Base-by-base conservation (phyloP, 2,113 vertebrate genomes). In the Phyllopteryx taeniolatus region DNA sequence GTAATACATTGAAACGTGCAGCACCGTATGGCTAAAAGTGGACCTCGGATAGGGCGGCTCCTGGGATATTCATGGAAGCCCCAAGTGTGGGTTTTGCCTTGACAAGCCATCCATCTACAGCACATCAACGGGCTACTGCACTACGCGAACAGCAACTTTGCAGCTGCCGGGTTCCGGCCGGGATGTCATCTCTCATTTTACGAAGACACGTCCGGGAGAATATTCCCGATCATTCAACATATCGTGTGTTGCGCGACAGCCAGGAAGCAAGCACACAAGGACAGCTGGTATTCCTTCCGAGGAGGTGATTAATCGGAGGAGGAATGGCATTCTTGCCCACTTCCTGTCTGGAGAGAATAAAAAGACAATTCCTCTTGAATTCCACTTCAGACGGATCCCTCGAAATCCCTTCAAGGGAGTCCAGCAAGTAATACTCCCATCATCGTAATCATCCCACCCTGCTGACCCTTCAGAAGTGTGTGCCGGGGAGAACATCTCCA, bases 21-120 rank as follows among this genome's bases (percentile, higher is more conserved):
- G 35, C 3, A 39, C 49, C 17, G 17, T 19, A 19, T 6, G 15
- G 14, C 17, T 20, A 51, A 51, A 51, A 20, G 7, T 51, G 17
- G 49, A 51, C 44, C 44, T 11, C 44, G 12, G 44, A 56, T 3
- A 59, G 56, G n/a, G 1, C 49, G 17, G 49, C 17, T 51, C 49
- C 7, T 61, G 13, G 15, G 59, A 61, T 35, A 13, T 33, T 64
- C 10, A 22, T 0, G 11, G 62, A 64, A 44, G 42, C 42, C 20
- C 39, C 42, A 27, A 44, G 42, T 44, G 62, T 6, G 22, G 20
- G 19, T n/a, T 85, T 87, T 81, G 67, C 53, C 73, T 74, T 79
- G 85, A 88, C 79, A 87, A 81, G 77, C 69, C 75, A 90, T 91
- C 88, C 74, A 86, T 90, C 89, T 86, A 66, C 35, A 8, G 46